Conservation (phyloP, 2,113 vertebrate species). For the Arizona elegans region DNA sequence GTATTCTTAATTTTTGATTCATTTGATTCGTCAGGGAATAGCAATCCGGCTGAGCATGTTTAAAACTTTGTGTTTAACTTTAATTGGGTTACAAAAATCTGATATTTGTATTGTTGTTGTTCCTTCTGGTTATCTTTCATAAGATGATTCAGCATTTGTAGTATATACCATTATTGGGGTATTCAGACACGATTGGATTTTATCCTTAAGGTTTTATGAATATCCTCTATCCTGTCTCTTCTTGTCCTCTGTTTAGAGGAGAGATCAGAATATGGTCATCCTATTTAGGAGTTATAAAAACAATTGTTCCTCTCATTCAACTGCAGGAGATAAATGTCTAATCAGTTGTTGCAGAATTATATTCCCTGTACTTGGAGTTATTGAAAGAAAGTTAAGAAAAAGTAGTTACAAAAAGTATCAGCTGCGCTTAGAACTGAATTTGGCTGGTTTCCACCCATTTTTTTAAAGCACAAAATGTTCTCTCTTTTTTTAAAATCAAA, state of each 20-base stretch:
- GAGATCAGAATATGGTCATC: neutral
- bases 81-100: neutral
- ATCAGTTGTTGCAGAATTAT: neutral
- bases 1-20: neutral
- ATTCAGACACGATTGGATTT: neutral
- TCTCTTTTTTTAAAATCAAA: neutral
- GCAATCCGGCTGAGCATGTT: neutral
- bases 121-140: neutral
- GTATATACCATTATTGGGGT: neutral
- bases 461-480: neutral
- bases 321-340: neutral
- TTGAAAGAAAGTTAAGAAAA: neutral
- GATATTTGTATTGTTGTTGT: neutral
- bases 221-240: too few species aligned
- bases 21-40: neutral
- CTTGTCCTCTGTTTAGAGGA: neutral
- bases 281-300: neutral
- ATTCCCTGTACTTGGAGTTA: neutral
- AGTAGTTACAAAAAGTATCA: neutral
- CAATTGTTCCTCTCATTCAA: neutral
- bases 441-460: neutral
- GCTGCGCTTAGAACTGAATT: neutral
- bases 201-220: neutral
- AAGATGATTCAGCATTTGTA: neutral
- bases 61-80: neutral